These are phyloP conservation scores for Plecturocebus donacophilus DNA, from an alignment of 2,113 vertebrate species.

Conservation along the genomic window DNA sequence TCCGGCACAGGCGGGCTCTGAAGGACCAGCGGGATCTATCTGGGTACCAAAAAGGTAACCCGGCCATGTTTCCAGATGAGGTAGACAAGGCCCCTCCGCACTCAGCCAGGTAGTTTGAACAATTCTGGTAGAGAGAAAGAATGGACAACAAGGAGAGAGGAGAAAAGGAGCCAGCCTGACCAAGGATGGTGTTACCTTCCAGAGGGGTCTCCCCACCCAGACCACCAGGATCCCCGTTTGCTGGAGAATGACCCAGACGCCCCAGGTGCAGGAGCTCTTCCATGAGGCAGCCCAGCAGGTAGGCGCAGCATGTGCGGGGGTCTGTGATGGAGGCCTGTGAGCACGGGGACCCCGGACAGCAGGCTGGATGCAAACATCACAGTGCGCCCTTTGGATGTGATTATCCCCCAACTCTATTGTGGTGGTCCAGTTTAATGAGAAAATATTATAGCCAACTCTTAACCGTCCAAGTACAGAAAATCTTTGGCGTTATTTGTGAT, in stretches of 20 bases:
- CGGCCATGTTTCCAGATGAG: not conserved
- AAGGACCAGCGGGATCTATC: not conserved
- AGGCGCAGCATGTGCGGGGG: not conserved
- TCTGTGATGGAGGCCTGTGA: not conserved
- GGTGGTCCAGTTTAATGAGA: not conserved
- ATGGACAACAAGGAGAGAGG: not conserved
- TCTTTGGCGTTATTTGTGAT: not conserved
- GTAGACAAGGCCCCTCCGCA: not conserved
- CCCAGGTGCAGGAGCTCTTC: conserved; percentile 92
- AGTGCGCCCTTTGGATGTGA: not conserved
- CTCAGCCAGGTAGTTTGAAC: not conserved
- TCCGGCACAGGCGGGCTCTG: not conserved
- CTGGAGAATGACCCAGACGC: conserved; percentile 15
- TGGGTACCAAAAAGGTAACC: not conserved
- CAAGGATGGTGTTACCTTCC: not conserved
- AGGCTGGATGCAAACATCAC: not conserved
- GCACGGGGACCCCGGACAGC: not conserved
- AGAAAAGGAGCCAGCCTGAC: conserved; percentile 1
- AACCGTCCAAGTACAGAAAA: not conserved
- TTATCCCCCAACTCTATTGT: not conserved
- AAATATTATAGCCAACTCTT: not conserved
- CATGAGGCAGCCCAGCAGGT: conserved; percentile 97
- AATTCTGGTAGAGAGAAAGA: not conserved
- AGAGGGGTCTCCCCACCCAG: not conserved
- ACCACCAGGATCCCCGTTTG: not conserved